phyloP scores from a whole-genome alignment of 1,140 invertebrate species.

The Alviniconcha marisindica region DNA sequence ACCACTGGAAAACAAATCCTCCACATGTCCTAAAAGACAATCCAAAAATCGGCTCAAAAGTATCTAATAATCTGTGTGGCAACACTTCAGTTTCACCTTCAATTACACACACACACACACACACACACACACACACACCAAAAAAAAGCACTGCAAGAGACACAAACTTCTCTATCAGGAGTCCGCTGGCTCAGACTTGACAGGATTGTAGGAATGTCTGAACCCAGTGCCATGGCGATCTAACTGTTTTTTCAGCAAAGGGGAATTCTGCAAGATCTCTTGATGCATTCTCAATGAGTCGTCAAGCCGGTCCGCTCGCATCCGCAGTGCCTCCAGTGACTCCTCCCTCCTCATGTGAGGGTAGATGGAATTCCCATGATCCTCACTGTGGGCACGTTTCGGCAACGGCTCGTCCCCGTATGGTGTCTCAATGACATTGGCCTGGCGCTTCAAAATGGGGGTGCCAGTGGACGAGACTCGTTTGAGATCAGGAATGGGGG shows the following conservation, averaged over 20 bases:
- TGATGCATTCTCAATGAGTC: slow-evolving; percentile 47
- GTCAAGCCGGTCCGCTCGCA: slow-evolving; percentile 40
- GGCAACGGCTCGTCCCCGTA: slow-evolving; percentile 35
- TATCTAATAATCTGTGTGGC: no score
- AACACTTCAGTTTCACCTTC: no score
- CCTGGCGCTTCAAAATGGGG: slow-evolving; percentile 40
- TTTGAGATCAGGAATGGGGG: slow-evolving; percentile 36
- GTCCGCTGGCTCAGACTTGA: slow-evolving; percentile 47
- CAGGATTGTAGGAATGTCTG: slow-evolving; percentile 43
- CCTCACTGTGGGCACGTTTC: slow-evolving; percentile 34
- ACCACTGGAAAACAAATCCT: no score
- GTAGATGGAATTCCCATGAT: slow-evolving; percentile 1
- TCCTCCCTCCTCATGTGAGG: slow-evolving; percentile 34
- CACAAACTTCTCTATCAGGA: no score
- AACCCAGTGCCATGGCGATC: slow-evolving; percentile 47
- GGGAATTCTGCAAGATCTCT: slow-evolving; percentile 50
- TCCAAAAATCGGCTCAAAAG: no score
- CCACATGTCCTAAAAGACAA: no score
- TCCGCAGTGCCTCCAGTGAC: slow-evolving; percentile 39
- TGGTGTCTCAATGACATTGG: slow-evolving; percentile 32
- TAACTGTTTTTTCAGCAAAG: slow-evolving; percentile 44
- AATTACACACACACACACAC: no score
- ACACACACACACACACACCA: no score
- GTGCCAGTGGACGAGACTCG: slow-evolving; percentile 45
- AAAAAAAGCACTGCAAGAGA: no score